phyloP scores from a whole-genome alignment of 2,888 invertebrate species.

The Metopia argyrocephala region DNA sequence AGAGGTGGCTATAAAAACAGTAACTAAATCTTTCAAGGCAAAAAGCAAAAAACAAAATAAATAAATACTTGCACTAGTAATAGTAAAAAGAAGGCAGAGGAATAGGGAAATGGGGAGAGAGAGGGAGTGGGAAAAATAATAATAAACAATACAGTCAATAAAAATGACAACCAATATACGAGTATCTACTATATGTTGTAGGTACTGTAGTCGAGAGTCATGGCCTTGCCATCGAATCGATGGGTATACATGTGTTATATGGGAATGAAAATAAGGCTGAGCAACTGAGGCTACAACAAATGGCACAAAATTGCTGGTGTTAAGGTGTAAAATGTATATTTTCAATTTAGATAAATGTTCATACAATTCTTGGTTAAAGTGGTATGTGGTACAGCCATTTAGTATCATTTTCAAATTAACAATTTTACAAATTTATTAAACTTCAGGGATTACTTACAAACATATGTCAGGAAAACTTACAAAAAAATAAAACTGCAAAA shows the following conservation, averaged over 20 bases:
- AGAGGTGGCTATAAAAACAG: conserved; percentile 58
- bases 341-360: conserved; percentile 57
- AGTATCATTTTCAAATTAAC: conserved; percentile 67
- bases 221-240: neutral
- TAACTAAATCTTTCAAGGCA: conserved; percentile 25
- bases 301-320: conserved; percentile 36
- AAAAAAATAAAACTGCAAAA: conserved; percentile 1
- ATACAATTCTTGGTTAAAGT: conserved; percentile 7
- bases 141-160: conserved; percentile 37
- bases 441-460: conserved; percentile 44
- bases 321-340: conserved; percentile 58
- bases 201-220: neutral
- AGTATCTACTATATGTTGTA: no score
- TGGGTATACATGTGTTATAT: no score
- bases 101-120: neutral
- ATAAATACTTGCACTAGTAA: no score
- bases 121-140: no score
- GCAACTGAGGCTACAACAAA: neutral
- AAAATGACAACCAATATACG: conserved; percentile 58
- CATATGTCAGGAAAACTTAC: neutral
- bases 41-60: no score
- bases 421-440: conserved; percentile 66
- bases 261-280: conserved; percentile 19
- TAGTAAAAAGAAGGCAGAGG: neutral
- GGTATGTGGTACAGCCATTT: conserved; percentile 44